Evolutionary conservation across 1,140 invertebrate genomes (phyloP).

Genomic region (Chlorops oryzae): DNA sequence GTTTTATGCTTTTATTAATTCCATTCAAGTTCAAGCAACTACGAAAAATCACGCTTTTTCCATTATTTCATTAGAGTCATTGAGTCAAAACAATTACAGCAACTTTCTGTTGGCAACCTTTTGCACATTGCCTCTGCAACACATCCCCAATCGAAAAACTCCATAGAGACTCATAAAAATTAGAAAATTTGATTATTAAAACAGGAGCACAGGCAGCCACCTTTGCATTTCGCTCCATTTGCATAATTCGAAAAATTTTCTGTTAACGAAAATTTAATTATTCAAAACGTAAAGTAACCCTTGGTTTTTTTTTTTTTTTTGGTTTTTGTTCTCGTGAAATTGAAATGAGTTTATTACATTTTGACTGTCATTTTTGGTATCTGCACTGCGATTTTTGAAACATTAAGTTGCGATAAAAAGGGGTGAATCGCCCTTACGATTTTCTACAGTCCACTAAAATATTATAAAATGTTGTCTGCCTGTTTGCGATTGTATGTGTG

Average conservation of each 20-base stretch:
- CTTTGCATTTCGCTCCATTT: too few relatives aligned
- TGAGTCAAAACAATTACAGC: too few relatives aligned
- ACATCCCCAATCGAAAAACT: too few relatives aligned
- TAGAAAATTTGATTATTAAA: constrained; percentile 47
- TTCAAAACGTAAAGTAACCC: constrained; percentile 24
- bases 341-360: constrained; percentile 45
- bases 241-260: too few relatives aligned
- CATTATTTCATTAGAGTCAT: too few relatives aligned
- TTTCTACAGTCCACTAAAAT: background rate
- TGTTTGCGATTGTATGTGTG: constrained; percentile 2
- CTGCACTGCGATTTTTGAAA: background rate
- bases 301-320: background rate
- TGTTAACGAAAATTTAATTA: constrained; percentile 38
- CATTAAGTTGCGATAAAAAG: background rate
- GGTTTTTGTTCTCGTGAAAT: background rate
- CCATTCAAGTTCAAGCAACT: too few relatives aligned
- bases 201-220: constrained; percentile 17
- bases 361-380: constrained; percentile 8
- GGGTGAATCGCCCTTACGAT: background rate
- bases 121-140: too few relatives aligned
- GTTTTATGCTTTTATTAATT: too few relatives aligned
- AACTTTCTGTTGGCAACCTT: too few relatives aligned
- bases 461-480: background rate
- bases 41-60: too few relatives aligned
- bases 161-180: constrained; percentile 42